Percentiles rank a stretch among this genome's conserved stretches.
Evolutionary conservation across 2,797 vertebrate genomes (phyloP).

Genomic region (Trachops cirrhosus): DNA sequence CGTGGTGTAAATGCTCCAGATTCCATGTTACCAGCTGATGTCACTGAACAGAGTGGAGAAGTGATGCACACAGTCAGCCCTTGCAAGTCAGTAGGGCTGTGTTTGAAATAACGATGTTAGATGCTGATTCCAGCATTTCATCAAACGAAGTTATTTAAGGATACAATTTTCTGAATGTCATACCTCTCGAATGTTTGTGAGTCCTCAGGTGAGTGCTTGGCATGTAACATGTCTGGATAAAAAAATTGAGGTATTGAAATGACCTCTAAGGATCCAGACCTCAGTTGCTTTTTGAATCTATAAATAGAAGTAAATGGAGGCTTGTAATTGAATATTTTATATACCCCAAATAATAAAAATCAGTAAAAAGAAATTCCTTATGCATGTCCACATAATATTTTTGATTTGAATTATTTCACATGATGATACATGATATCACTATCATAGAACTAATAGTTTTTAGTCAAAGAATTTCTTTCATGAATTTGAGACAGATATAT

Average conservation of each 20-base stretch:
- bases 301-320: slow-evolving; percentile 52
- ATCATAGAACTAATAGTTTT: not conserved
- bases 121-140: not conserved
- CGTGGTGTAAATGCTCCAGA: not conserved
- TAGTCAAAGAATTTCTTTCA: not conserved
- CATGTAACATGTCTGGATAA: slow-evolving; percentile 86
- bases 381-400: not conserved
- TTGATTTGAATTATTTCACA: slow-evolving; percentile 20
- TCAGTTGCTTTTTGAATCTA: slow-evolving; percentile 87
- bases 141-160: not conserved
- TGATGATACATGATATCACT: not conserved
- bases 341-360: slow-evolving; percentile 35
- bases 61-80: not conserved
- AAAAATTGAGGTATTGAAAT: slow-evolving; percentile 88
- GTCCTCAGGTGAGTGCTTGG: slow-evolving; percentile 85
- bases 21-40: not conserved
- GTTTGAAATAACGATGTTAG: not conserved
- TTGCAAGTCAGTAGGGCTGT: not conserved
- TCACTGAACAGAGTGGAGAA: not conserved
- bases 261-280: slow-evolving; percentile 90
- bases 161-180: not conserved
- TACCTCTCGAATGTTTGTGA: slow-evolving; percentile 87
- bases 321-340: slow-evolving; percentile 26
- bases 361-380: not conserved
- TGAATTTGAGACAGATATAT: not conserved